Percentiles rank a stretch among this genome's conserved stretches.
Conservation (phyloP, 1,140 invertebrate species). For the Ruditapes philippinarum region DNA sequence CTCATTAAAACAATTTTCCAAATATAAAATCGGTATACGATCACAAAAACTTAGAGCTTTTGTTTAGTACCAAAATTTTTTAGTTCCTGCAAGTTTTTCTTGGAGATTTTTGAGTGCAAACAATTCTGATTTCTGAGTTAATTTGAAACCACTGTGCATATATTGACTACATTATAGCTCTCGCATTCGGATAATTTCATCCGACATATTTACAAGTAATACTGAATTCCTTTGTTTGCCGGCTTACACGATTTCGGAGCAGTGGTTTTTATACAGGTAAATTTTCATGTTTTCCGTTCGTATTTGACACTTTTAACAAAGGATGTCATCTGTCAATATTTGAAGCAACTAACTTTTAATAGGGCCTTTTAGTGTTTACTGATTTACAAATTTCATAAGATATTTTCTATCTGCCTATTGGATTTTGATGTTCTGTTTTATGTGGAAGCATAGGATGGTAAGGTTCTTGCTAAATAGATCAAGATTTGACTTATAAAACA, state of each 20-base stretch:
- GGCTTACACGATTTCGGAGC: slow-evolving; percentile 18
- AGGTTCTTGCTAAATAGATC: not conserved
- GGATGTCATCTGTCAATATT: slow-evolving; percentile 33
- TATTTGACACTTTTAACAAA: slow-evolving; percentile 40
- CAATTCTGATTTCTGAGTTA: slow-evolving; percentile 11
- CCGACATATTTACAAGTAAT: slow-evolving; percentile 50
- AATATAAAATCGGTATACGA: slow-evolving; percentile 7
- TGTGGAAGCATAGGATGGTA: not conserved
- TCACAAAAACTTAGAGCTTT: not conserved
- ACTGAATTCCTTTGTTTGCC: slow-evolving; percentile 33
- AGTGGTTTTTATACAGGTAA: slow-evolving; percentile 40
- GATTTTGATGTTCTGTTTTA: not conserved
- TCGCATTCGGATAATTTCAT: slow-evolving; percentile 44
- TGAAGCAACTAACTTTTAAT: not conserved
- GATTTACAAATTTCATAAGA: not conserved
- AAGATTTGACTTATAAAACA: not conserved
- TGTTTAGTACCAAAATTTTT: slow-evolving; percentile 15
- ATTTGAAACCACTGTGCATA: slow-evolving; percentile 41
- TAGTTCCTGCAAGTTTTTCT: not conserved
- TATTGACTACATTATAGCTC: slow-evolving; percentile 46
- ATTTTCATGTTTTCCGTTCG: slow-evolving; percentile 35
- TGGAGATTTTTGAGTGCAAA: slow-evolving; percentile 16
- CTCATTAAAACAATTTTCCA: not conserved
- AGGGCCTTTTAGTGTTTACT: not conserved
- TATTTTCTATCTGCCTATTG: slow-evolving; percentile 20